phyloP scores from a whole-genome alignment of 2,888 invertebrate species.

The Cephus pygmeus region DNA sequence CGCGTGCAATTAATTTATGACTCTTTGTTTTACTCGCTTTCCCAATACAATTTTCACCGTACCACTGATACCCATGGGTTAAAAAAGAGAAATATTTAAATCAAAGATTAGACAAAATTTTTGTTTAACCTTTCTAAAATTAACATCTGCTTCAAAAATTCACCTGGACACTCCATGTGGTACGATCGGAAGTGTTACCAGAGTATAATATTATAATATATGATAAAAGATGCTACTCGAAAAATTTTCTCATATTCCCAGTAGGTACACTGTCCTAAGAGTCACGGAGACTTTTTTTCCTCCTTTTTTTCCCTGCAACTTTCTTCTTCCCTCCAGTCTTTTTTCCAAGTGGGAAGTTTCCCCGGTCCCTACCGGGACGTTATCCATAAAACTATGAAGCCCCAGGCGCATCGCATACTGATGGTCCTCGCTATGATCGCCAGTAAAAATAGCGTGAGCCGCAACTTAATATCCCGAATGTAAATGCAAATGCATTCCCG shows the following conservation, averaged over 20 bases:
- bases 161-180: neutral
- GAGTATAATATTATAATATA: neutral
- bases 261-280: neutral
- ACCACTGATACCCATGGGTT: neutral
- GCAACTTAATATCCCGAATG: slow-evolving; percentile 3
- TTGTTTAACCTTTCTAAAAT: neutral
- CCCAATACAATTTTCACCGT: neutral
- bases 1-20: neutral
- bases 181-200: neutral
- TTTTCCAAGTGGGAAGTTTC: neutral
- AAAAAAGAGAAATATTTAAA: neutral
- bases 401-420: neutral
- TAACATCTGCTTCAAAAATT: neutral
- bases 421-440: neutral
- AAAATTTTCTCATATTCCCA: neutral
- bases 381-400: neutral
- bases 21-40: neutral
- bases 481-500: slow-evolving; percentile 7
- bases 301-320: neutral
- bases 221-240: neutral
- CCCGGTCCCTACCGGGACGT: neutral
- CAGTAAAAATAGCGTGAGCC: neutral
- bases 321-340: neutral
- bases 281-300: neutral
- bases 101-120: neutral